Base-by-base conservation (phyloP, 2,888 invertebrate species). In the Hypsopygia costalis region DNA sequence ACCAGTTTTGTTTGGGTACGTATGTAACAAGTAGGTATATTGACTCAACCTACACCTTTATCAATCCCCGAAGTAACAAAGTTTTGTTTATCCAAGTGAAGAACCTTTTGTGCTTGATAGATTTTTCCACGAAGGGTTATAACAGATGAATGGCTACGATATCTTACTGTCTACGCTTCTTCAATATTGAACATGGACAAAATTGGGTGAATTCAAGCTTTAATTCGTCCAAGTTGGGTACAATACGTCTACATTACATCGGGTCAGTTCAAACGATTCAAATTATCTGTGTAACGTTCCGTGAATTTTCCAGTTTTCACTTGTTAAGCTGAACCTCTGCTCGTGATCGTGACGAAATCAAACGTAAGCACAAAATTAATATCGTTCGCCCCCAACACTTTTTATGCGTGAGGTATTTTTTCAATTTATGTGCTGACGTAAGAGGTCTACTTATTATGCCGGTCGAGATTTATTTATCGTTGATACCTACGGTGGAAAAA, bases 291-390 rank as follows among this genome's bases (percentile, higher is more conserved):
- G 56, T 57, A 65, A 48, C 62, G 62, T 57, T 47, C 60, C 64
- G 65, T 68, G 56, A 70, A 70, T 68, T 69, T 69, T 60, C 62
- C 62, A 69, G 65, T 67, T 68, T 60, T 61, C 62, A 55, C 57
- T 61, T 55, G 60, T 55, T 62, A 58, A 54, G 51, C 53, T 49
- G 49, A 46, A 52, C 54, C n/a, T n/a, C n/a, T n/a, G n/a, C n/a
- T 58, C 50, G 49, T 51, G 49, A 48, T 60, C 58, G 51, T 51
- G 48, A 47, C 47, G 52, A 61, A 62, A 67, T 56, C 58, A 54
- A 69, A 70, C 50, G 55, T 52, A 58, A 58, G 60, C 55, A 54
- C 55, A 51, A 61, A 64, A 71, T 69, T 65, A 69, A 68, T 64
- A 63, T 49, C 54, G 57, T 62, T 34, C 30, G 16, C 11, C 36